These are phyloP conservation scores for Phoebastria nigripes DNA, from an alignment of 2,797 vertebrate genomes.

Conservation along the genomic window DNA sequence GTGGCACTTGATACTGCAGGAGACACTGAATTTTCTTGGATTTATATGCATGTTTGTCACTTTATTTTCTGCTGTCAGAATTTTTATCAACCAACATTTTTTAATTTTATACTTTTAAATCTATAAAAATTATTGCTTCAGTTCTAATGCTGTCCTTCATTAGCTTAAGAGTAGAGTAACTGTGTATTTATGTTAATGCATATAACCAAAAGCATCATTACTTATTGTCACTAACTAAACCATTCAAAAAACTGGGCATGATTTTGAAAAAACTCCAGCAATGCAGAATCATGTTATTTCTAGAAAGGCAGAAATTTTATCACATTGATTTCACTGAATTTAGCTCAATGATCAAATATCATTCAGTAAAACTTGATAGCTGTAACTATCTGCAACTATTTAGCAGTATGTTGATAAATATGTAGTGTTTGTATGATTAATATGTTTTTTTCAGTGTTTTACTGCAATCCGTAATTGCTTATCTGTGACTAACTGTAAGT, in stretches of 20 bases:
- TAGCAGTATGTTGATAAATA: background rate
- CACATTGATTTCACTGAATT: background rate
- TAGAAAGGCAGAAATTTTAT: background rate
- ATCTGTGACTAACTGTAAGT: background rate
- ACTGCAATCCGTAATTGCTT: background rate
- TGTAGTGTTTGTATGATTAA: fast-evolving
- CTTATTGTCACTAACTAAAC: background rate
- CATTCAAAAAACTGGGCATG: background rate
- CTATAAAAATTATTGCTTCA: background rate
- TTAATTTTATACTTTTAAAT: background rate
- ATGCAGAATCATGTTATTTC: background rate
- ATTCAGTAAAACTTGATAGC: background rate
- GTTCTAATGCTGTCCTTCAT: background rate
- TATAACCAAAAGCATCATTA: background rate
- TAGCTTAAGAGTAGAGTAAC: background rate
- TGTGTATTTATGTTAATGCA: background rate
- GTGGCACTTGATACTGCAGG: background rate
- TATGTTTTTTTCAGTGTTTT: background rate
- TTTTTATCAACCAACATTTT: background rate
- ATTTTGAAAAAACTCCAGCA: background rate
- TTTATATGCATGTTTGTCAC: background rate
- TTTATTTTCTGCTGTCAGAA: background rate
- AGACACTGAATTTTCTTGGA: background rate
- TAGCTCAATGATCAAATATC: background rate
- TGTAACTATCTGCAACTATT: background rate